Base-by-base conservation (phyloP, 1,140 invertebrate species). In the Asobara japonica region DNA sequence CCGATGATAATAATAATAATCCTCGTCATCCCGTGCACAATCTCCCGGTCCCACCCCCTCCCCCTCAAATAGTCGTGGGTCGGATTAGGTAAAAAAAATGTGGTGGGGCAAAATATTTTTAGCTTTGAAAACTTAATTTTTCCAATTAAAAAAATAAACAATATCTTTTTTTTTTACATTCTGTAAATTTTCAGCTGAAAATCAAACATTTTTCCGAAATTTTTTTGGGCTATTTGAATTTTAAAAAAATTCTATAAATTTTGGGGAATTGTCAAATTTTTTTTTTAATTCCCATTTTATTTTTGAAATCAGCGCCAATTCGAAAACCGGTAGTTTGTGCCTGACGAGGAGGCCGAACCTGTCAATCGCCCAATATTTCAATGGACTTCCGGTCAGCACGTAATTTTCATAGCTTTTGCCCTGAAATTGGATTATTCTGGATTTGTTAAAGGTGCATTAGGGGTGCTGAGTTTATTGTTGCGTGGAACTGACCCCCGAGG, bases 1-100 rank as follows among this genome's bases (percentile, higher is more conserved):
- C 78, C 77, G 80, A 81, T 86, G 83, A 86, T 84, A 83, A 86
- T 86, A 79, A 81, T 86, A 82, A 86, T 84, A 83, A 86, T 86
- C 82, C 80, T 79, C 80, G 78, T 81, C 77, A 20, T 67, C 62
- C 33, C 16, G 56, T 76, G 75, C 77, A 69, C 51, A 74, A 76
- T 74, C 77, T 75, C 31, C 66, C 60, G 65, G 72, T 69, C 75
- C 27, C 11, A 13, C 20, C 10, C n/a, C 60, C 11, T 62, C 60
- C 11, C 25, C 10, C 8, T 62, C 25, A 27, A n/a, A 27, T 25
- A 20, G 41, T 56, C 36, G 6, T 6, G 3, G n/a, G 8, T 22
- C 20, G 16, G 10, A 20, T n/a, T n/a, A n/a, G n/a, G n/a, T n/a
- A n/a, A n/a, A n/a, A n/a, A n/a, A n/a, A n/a, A n/a, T n/a, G n/a